These are phyloP conservation scores for Agonum fuliginosum DNA, from an alignment of 2,888 invertebrate genomes.

Conservation along the genomic window DNA sequence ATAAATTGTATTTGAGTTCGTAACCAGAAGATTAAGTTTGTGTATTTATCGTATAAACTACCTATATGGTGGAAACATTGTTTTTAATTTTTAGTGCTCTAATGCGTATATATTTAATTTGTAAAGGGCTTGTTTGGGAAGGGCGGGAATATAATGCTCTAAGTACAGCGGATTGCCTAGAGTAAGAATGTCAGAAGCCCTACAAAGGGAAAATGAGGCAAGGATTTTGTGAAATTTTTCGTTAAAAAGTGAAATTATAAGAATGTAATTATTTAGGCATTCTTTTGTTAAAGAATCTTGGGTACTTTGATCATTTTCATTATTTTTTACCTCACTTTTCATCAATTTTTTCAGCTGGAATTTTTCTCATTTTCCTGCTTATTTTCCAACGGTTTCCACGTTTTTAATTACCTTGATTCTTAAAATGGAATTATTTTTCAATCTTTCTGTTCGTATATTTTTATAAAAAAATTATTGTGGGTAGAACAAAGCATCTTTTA, in stretches of 20 bases:
- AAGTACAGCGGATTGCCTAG: background rate
- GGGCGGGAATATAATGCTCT: background rate
- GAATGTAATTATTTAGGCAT: conserved; percentile 57
- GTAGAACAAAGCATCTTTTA: no score
- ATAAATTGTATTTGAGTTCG: no score
- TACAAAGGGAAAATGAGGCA: conserved; percentile 43
- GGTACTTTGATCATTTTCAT: conserved; percentile 51
- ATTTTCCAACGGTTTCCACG: conserved; percentile 4
- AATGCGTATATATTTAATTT: no score
- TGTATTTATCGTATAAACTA: no score
- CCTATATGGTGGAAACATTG: no score
- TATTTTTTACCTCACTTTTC: conserved; percentile 17
- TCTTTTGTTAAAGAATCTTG: conserved; percentile 47
- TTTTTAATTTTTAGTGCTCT: no score
- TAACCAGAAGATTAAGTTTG: no score
- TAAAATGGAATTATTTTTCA: conserved; percentile 31
- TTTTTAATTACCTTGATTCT: conserved; percentile 20
- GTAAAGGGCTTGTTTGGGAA: no score
- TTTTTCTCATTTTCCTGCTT: conserved; percentile 30
- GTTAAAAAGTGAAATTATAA: conserved; percentile 58
- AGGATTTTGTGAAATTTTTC: conserved; percentile 53
- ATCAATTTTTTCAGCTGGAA: conserved; percentile 19
- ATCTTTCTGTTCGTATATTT: background rate
- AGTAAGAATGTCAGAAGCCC: conserved; percentile 20
- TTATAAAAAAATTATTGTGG: background rate